phyloP scores from a whole-genome alignment of 2,113 vertebrate species.

The Galeopterus variegatus region DNA sequence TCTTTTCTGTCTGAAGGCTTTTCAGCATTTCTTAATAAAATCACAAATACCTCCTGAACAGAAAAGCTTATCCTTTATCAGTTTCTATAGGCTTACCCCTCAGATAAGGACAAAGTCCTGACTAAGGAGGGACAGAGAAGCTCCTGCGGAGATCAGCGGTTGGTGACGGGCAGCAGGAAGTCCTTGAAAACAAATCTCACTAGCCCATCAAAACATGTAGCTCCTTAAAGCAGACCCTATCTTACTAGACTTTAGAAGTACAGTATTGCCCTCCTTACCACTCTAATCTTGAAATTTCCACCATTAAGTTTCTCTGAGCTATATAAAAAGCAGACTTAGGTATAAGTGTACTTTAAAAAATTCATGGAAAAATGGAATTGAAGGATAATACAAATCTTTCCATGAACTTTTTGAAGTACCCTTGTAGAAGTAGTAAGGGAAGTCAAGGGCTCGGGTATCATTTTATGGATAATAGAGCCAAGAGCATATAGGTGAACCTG shows the following conservation, averaged over 20 bases:
- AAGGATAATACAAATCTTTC: too few relatives aligned
- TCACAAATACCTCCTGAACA: neutral
- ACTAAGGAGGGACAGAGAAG: neutral
- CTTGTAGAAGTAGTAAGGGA: neutral
- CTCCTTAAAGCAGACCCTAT: neutral
- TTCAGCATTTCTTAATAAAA: constrained; percentile 49
- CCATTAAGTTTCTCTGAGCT: neutral
- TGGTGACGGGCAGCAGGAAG: neutral
- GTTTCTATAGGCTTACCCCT: neutral
- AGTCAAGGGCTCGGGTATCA: neutral
- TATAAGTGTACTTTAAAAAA: neutral
- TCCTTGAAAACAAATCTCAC: neutral
- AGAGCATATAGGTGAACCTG: neutral
- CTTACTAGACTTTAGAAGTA: neutral
- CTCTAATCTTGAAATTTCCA: neutral
- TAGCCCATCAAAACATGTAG: neutral
- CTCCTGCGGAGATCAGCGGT: neutral
- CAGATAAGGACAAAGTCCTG: neutral
- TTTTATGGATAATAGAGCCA: neutral
- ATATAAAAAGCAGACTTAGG: neutral
- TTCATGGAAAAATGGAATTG: too few relatives aligned
- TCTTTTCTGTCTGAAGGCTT: neutral
- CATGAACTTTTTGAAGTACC: too few relatives aligned
- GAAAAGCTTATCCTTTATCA: constrained; percentile 27
- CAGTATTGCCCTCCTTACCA: neutral